Evolutionary conservation across 2,888 invertebrate genomes (phyloP), one percentile per base, ranked within the genome.

Genomic region (Leptopilina syphax): DNA sequence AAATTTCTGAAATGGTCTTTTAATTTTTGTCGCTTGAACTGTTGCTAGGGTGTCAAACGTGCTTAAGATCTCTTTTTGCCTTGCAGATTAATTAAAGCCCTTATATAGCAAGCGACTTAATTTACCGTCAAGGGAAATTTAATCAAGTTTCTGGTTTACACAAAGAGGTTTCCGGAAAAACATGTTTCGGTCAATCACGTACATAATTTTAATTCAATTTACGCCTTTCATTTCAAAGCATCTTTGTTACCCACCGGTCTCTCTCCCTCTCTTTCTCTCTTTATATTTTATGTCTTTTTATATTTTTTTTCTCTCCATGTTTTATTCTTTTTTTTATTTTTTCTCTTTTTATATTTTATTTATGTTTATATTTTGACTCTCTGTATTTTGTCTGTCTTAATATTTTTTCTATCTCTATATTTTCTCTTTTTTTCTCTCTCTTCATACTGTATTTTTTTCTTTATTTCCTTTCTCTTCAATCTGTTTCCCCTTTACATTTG

Each of bases 61-160:
- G 47, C 47, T 24, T 68, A 50, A 47, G 50, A 68, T 68, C 47
- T 68, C 50, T 47, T 18, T 18, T 47, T 47, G 47, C 18, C 63
- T 24, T 63, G 63, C 18, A 63, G 63, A 63, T 63, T 63, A 68
- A 50, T 68, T 47, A 68, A 68, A 68, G 18, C 47, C 50, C 68
- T 50, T 50, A 24, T 10, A 68, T 12, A 50, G 63, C 63, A 63
- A 63, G 63, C 47, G 50, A 18, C 47, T 47, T 68, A 13, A 68
- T 68, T 68, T 50, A 24, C 10, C 24, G 24, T 50, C 24, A 68
- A 68, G 68, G 47, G 24, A 68, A 68, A 68, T 68, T 68, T 68
- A 50, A 68, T 68, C 50, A 68, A 68, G 24, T 47, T 68, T 68
- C 47, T 47, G 6, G 68, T 47, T 68, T 24, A 24, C 68, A 68